A percentile compares a stretch with the other conserved stretches of the same genome.
These are phyloP conservation scores for Gordius sp. DNA, from an alignment of 2,888 invertebrate genomes.

Conservation along the genomic window DNA sequence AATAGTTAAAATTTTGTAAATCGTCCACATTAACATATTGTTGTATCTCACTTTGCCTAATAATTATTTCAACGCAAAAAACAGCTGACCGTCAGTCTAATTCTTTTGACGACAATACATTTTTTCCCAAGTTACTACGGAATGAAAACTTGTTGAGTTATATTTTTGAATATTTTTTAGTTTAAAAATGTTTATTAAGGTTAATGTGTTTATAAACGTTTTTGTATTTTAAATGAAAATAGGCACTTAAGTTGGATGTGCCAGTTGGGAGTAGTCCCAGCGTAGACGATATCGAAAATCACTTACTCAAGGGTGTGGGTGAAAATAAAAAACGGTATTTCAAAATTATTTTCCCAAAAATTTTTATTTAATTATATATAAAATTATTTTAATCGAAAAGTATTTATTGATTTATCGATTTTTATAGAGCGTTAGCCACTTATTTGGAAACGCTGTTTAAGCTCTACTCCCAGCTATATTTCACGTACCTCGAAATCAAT, in stretches of 20 bases:
- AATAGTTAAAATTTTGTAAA: too few species aligned
- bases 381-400: conserved; percentile 5
- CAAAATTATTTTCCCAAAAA: neutral
- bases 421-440: conserved; percentile 42
- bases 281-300: conserved; percentile 29
- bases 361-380: conserved; percentile 8
- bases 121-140: too few species aligned
- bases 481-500: conserved; percentile 95
- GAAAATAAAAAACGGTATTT: conserved; percentile 9
- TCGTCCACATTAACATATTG: too few species aligned
- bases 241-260: conserved; percentile 59
- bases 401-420: conserved; percentile 19
- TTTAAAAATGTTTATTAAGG: too few species aligned
- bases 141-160: too few species aligned
- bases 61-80: too few species aligned
- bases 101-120: too few species aligned
- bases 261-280: conserved; percentile 40
- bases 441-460: conserved; percentile 62
- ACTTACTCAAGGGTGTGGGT: conserved; percentile 40
- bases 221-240: conserved; percentile 17
- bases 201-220: too few species aligned
- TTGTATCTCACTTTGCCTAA: too few species aligned
- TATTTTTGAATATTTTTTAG: neutral
- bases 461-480: conserved; percentile 65
- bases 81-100: too few species aligned